phyloP scores from a whole-genome alignment of 2,888 invertebrate genomes.

The Oegoconia quadripuncta region DNA sequence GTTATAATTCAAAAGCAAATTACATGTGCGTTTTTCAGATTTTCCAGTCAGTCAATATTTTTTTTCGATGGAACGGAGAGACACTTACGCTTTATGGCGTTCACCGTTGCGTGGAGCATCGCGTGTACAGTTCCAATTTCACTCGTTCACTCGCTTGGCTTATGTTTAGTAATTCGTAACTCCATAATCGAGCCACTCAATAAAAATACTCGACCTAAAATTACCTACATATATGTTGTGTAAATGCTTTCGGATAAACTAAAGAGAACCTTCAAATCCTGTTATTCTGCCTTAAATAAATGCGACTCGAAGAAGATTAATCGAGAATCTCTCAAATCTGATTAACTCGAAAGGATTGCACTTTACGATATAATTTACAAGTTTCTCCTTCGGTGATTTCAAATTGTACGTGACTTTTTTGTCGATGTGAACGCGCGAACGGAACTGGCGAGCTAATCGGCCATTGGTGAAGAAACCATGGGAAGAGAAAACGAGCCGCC shows the following conservation, averaged over 20 bases:
- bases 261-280: too few relatives aligned
- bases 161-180: constrained; percentile 9
- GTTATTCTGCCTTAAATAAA: too few relatives aligned
- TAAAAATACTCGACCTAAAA: too few relatives aligned
- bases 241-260: too few relatives aligned
- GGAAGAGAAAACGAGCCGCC: constrained; percentile 52
- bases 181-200: neutral
- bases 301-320: too few relatives aligned
- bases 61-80: constrained; percentile 48
- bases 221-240: too few relatives aligned
- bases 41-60: constrained; percentile 56
- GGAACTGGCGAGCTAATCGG: constrained; percentile 35
- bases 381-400: constrained; percentile 35
- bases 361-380: constrained; percentile 12
- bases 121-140: constrained; percentile 61
- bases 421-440: constrained; percentile 30
- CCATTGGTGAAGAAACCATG: constrained; percentile 46
- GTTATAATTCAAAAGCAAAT: constrained; percentile 57
- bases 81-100: constrained; percentile 57
- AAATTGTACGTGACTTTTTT: constrained; percentile 30
- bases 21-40: constrained; percentile 57
- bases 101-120: constrained; percentile 58
- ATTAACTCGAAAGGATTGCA: neutral
- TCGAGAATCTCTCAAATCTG: too few relatives aligned
- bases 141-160: constrained; percentile 33